Percentiles rank a stretch among this genome's conserved stretches.
phyloP scores from a whole-genome alignment of 1,140 invertebrate species.

The Episyrphus balteatus region DNA sequence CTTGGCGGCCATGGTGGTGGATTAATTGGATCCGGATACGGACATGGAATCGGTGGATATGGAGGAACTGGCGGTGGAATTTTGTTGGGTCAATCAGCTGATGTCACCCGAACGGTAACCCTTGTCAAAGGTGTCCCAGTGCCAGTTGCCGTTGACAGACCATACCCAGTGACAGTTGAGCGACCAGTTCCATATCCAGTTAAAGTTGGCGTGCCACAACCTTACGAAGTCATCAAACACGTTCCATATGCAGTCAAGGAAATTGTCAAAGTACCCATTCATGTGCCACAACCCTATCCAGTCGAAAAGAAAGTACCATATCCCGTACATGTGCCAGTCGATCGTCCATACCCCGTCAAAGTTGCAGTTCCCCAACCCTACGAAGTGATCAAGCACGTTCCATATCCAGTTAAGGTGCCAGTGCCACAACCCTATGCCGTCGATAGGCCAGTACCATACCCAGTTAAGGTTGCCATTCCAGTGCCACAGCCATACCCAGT shows the following conservation, averaged over 20 bases:
- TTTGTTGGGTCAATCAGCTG: constrained; percentile 41
- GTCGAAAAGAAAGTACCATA: constrained; percentile 55
- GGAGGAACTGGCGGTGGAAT: constrained; percentile 15
- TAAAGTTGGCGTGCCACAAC: constrained; percentile 48
- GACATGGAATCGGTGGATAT: constrained; percentile 11
- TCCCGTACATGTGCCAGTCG: constrained; percentile 50
- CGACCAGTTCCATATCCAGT: constrained; percentile 53
- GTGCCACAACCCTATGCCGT: constrained; percentile 46
- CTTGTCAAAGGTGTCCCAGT: constrained; percentile 56
- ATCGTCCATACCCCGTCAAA: constrained; percentile 49
- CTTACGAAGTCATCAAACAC: constrained; percentile 55
- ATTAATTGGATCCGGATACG: constrained; percentile 39
- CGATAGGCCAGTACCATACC: constrained; percentile 48
- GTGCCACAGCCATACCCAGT: constrained; percentile 55
- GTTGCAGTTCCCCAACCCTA: constrained; percentile 53
- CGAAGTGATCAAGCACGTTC: constrained; percentile 58
- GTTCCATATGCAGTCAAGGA: constrained; percentile 56
- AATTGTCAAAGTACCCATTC: constrained; percentile 53
- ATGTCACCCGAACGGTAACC: constrained; percentile 59
- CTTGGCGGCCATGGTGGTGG: constrained; percentile 48
- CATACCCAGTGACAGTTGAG: constrained; percentile 50
- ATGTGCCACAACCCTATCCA: constrained; percentile 55
- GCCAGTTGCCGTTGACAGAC: constrained; percentile 50
- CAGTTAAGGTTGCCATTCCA: constrained; percentile 51
- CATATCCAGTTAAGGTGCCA: constrained; percentile 56